Base-by-base conservation (phyloP, 2,888 invertebrate species). In the Cantharis nigra region DNA sequence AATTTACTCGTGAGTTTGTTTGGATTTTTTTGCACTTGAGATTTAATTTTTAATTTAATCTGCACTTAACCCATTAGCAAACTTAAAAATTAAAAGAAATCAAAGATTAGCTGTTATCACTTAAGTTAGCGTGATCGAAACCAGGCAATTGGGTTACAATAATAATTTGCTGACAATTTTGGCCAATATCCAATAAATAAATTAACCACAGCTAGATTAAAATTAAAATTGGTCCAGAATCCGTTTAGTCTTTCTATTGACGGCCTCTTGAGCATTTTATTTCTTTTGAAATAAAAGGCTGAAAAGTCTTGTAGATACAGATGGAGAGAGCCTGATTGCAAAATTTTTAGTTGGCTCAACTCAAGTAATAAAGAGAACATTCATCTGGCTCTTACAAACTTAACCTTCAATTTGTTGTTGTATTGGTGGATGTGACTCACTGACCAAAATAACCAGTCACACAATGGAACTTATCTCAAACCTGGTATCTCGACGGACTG, bases 1-100 rank as follows among this genome's bases (percentile, higher is more conserved):
- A 89, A 81, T 89, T 88, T 77, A 89, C 86, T 77, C 84, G 90
- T 90, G 84, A 87, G 89, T 87, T 74, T 14, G 30, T 65, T 30
- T 72, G 65, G 5, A 49, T 11, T 13, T 13, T 13, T 33, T 33
- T 33, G 13, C 33, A 49, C 49, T 49, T 49, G n/a, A 7, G 49
- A 9, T 49, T 13, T 49, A n/a, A 5, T 49, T 49, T 49, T 49
- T 49, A 1, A 4, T 49, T 49, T 7, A n/a, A n/a, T 49, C 7
- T 2, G 9, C 49, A 49, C 49, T 49, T 49, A 49, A 49, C 49
- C 49, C 3, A 49, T n/a, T 49, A 49, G n/a, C 7, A 7, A 49
- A 49, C n/a, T 49, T n/a, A 49, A n/a, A 49, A 49, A n/a, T 0
- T 2, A n/a, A 49, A 49, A 5, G 7, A 49, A 49, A 49, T 1